phyloP scores from a whole-genome alignment of 2,888 invertebrate genomes.

The Mechanitis messenoides region DNA sequence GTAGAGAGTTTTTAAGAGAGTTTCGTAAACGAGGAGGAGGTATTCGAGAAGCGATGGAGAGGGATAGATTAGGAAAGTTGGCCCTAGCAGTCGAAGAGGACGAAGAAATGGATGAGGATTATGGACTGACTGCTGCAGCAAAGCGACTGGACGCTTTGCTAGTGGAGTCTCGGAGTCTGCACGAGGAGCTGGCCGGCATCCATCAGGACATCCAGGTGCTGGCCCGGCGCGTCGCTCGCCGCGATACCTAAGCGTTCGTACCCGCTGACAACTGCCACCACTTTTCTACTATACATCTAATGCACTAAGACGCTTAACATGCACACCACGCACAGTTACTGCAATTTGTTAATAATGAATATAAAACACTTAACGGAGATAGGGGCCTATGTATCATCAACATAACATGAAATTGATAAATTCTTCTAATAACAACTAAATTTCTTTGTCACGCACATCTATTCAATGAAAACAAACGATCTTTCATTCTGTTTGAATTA shows the following conservation, averaged over 20 bases:
- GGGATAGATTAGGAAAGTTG: constrained; percentile 61
- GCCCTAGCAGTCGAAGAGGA: constrained; percentile 69
- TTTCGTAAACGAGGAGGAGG: constrained; percentile 44
- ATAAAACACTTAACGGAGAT: no score
- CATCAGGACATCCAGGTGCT: constrained; percentile 75
- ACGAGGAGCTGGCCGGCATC: constrained; percentile 67
- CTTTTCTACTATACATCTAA: constrained; percentile 18
- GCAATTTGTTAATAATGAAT: neutral
- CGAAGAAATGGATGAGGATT: constrained; percentile 42
- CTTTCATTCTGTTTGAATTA: neutral
- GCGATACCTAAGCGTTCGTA: constrained; percentile 67
- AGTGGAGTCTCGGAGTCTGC: constrained; percentile 64
- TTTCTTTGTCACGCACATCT: neutral
- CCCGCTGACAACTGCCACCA: constrained; percentile 42
- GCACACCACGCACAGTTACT: constrained; percentile 18
- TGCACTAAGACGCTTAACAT: constrained; percentile 12
- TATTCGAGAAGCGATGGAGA: constrained; percentile 52
- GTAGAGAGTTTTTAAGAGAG: constrained; percentile 44
- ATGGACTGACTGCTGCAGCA: constrained; percentile 56
- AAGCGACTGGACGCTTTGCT: constrained; percentile 62
- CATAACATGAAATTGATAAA: no score
- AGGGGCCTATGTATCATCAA: no score
- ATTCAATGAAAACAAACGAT: neutral
- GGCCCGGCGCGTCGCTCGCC: constrained; percentile 62
- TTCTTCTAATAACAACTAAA: no score